Percentiles rank a stretch among this genome's conserved stretches.
These are phyloP conservation scores for Echinops telfairi DNA, from an alignment of 2,113 vertebrate genomes.

Conservation along the genomic window DNA sequence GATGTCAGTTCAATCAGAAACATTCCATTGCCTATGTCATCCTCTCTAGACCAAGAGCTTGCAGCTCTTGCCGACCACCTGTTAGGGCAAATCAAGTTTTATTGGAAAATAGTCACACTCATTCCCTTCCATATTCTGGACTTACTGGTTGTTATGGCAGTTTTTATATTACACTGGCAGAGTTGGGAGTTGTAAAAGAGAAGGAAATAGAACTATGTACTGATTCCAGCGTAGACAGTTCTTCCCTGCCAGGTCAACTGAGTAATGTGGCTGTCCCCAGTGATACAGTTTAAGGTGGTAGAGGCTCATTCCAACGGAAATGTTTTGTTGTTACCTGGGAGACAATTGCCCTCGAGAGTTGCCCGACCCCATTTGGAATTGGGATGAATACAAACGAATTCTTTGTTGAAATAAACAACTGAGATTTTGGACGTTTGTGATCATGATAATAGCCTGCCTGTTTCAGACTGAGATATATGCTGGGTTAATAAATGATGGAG, in stretches of 20 bases:
- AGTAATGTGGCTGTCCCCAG: not conserved
- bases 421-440: constrained; percentile 4
- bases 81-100: constrained; percentile 33
- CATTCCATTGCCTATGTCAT: not conserved
- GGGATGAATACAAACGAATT: not conserved
- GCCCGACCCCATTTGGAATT: not conserved
- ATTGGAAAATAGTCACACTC: not conserved
- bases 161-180: not conserved
- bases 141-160: not conserved
- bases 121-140: not conserved
- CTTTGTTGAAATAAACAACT: not conserved
- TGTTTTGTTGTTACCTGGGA: not conserved
- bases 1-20: not conserved
- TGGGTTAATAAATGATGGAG: not conserved
- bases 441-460: not conserved
- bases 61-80: not conserved
- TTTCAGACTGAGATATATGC: not conserved
- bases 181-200: not conserved
- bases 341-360: not conserved
- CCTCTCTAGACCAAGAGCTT: not conserved
- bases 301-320: not conserved
- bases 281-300: not conserved
- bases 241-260: not conserved
- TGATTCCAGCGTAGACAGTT: not conserved
- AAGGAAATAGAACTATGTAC: not conserved